Evolutionary conservation across 2,888 invertebrate genomes (phyloP).

Genomic region (Cryptocephalus moraei): DNA sequence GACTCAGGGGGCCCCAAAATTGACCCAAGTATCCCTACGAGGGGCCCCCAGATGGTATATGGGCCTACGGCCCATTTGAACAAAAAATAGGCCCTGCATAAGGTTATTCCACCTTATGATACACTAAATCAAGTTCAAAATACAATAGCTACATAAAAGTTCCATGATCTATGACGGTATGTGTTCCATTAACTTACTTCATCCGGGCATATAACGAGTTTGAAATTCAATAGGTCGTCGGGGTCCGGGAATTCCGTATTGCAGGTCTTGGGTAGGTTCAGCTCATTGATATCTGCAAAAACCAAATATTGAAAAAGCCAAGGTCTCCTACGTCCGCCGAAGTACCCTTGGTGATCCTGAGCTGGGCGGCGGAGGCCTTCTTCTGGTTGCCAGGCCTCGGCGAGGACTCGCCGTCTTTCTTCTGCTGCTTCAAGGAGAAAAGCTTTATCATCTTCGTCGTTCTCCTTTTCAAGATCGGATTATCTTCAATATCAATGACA

Average conservation of each 20-base stretch:
- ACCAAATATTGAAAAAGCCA: slow-evolving; percentile 12
- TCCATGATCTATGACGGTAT: no score
- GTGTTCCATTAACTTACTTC: slow-evolving; percentile 50
- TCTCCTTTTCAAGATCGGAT: slow-evolving; percentile 2
- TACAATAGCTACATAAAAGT: no score
- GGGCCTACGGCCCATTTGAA: no score
- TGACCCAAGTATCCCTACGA: no score
- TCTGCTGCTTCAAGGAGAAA: slow-evolving; percentile 96
- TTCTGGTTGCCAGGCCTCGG: slow-evolving; percentile 70
- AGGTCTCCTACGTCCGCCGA: background rate
- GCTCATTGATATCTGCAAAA: slow-evolving; percentile 86
- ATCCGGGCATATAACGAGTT: slow-evolving; percentile 92
- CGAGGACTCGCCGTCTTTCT: slow-evolving; percentile 88
- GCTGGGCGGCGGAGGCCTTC: slow-evolving; percentile 92
- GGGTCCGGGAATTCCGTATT: slow-evolving; percentile 92
- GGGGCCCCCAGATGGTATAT: no score
- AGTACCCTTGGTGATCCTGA: slow-evolving; percentile 93
- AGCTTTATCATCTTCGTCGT: slow-evolving; percentile 80
- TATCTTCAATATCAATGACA: slow-evolving; percentile 12
- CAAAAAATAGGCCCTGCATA: no score
- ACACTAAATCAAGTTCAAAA: no score
- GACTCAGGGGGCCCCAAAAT: no score
- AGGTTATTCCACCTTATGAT: no score
- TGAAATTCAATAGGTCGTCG: slow-evolving; percentile 92
- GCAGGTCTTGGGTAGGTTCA: slow-evolving; percentile 95